Evolutionary conservation across 2,797 vertebrate genomes (phyloP), one percentile per base, ranked within the genome.

Genomic region (Apodemus agrarius): DNA sequence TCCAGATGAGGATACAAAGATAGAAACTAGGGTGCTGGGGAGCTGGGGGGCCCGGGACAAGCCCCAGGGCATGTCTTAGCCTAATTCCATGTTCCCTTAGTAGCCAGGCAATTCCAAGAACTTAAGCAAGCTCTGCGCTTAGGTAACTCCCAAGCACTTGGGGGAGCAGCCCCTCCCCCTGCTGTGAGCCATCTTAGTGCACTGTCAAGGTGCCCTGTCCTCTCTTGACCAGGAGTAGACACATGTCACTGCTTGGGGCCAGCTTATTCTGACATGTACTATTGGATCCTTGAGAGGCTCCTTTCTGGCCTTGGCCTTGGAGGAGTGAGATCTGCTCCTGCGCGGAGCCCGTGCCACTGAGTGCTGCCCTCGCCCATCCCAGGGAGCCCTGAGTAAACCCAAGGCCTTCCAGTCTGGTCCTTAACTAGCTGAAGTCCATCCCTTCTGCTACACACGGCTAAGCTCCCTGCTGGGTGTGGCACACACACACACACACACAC

Each of bases 1-100:
- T 95, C 80, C 69, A 40, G 85, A 57, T 46, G 57, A 93, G 72
- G 67, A 21, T 2, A 49, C 67, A 89, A 97, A 89, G 49, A 95
- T 78, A 82, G 89, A 85, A 67, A 43, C 52, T 80, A 92, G 31
- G 46, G 54, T 21, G 0, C 43, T 57, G 10, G 75, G 80, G 29
- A 83, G 17, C 83, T 69, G 63, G 59, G 59, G 67, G 79, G 76
- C 34, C 31, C 37, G 31, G 74, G 54, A 57, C 19, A 89, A 54
- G 16, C n/a, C 46, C 19, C 34, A 31, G 59, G 79, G 46, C 31
- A 63, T 31, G 75, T 65, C 86, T 54, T 52, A 37, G 43, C 46
- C 69, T 84, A 69, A 72, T 37, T 63, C 87, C 43, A 80, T 57
- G 49, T 6, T 54, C 52, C 57, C 40, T 59, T 52, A 57, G 74